These are phyloP conservation scores for Eupithecia inturbata DNA, from an alignment of 2,888 invertebrate genomes.

Conservation along the genomic window DNA sequence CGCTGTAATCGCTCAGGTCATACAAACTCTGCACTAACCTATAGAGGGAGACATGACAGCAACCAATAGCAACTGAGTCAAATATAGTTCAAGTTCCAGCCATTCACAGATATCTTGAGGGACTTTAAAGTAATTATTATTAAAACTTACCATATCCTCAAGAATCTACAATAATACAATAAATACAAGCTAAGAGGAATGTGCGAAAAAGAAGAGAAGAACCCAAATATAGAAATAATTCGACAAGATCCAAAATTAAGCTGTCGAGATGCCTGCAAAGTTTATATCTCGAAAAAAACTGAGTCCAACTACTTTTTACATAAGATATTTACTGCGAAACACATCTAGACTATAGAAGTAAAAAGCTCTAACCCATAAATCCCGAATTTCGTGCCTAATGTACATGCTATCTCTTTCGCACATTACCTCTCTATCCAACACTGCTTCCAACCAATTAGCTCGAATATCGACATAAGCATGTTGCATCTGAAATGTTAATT, in stretches of 20 bases:
- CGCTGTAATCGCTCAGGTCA: too few relatives aligned
- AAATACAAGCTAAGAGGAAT: slow-evolving; percentile 65
- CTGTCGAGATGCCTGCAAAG: not conserved
- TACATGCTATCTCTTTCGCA: slow-evolving; percentile 79
- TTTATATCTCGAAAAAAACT: not conserved
- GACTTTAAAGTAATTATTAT: not conserved
- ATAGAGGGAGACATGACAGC: not conserved
- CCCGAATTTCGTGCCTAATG: slow-evolving; percentile 32
- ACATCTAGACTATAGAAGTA: slow-evolving; percentile 17
- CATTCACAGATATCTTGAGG: slow-evolving; percentile 16
- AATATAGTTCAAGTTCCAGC: not conserved
- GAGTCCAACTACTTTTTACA: not conserved
- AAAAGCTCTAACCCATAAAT: slow-evolving; percentile 42
- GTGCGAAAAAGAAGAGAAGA: slow-evolving; percentile 74
- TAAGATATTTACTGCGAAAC: not conserved
- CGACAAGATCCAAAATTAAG: not conserved
- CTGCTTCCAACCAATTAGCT: slow-evolving; percentile 84
- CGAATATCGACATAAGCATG: slow-evolving; percentile 84
- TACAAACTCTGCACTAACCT: too few relatives aligned
- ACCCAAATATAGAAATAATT: slow-evolving; percentile 34
- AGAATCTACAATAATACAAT: slow-evolving; percentile 24
- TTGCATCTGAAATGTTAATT: slow-evolving; percentile 81
- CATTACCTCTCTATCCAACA: slow-evolving; percentile 86
- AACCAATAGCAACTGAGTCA: not conserved
- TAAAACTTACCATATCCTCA: slow-evolving; percentile 27